Evolutionary conservation across 1,140 invertebrate genomes (phyloP), one percentile per base, ranked within the genome.

Genomic region (Diplogasteroides magnus): DNA sequence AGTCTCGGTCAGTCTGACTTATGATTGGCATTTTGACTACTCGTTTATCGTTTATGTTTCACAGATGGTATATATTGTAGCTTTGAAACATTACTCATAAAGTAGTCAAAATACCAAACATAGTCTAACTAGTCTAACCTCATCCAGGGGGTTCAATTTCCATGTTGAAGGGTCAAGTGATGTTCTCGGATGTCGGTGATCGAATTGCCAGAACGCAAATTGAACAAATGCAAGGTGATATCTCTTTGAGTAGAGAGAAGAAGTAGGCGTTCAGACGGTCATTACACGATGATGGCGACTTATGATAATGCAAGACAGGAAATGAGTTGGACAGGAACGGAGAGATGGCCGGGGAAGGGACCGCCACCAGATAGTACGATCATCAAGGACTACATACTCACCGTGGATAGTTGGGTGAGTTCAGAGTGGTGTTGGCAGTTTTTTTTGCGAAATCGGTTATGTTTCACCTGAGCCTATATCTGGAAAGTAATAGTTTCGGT

Each of bases 131-230:
- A n/a, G n/a, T n/a, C n/a, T n/a, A n/a, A n/a, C n/a, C n/a, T n/a
- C n/a, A n/a, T n/a, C n/a, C n/a, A n/a, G n/a, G n/a, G n/a, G n/a
- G n/a, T n/a, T 48, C 37, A 48, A 48, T 48, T 19, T 11, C 26
- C 19, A 62, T 25, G 15, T 55, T n/a, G 26, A 61, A 96, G 93
- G 83, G 83, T 1, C 71, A 80, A 75, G 82, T 84, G 19, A 83
- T 78, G 73, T 84, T 83, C 78, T 94, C 93, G 0, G 83, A 86
- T 48, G 91, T 93, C 85, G 97, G 97, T 76, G 96, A 98, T 85
- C 89, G 97, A 77, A 98, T 99, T 79, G 94, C 95, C n/a, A 87
- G 94, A 83, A 98, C 94, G 6, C 92, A 97, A 86, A 93, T 98
- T 72, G 96, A 99, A 84, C 96, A 99, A 85, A 90, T 98, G 86